Evolutionary conservation across 2,888 invertebrate species (phyloP).

Genomic region (Hedychridium roseum): DNA sequence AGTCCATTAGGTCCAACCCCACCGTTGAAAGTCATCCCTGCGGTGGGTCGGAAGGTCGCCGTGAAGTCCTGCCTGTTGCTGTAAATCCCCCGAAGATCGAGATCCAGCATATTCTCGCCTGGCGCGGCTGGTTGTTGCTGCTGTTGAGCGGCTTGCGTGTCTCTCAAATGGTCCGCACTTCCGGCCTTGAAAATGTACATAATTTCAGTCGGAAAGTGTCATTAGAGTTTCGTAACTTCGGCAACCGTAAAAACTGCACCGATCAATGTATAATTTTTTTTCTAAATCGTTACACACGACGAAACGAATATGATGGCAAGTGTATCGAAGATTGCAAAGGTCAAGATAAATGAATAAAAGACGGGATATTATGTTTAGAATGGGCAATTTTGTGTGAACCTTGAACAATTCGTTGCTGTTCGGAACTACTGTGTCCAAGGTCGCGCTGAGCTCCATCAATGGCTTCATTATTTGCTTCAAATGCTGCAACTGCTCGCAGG

Average conservation of each 20-base stretch:
- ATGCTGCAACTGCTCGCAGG: constrained; percentile 86
- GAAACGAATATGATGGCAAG: no score
- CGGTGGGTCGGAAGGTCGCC: constrained; percentile 72
- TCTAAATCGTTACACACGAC: no score
- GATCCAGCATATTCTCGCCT: constrained; percentile 63
- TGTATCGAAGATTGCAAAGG: no score
- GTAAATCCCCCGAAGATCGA: constrained; percentile 79
- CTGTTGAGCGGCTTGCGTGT: constrained; percentile 34
- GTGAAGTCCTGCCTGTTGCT: constrained; percentile 82
- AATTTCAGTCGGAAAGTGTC: no score
- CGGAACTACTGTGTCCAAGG: constrained; percentile 77
- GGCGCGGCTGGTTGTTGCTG: constrained; percentile 37
- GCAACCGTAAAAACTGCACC: no score
- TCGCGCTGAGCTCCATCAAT: constrained; percentile 85
- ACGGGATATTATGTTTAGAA: no score
- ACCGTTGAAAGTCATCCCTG: constrained; percentile 61
- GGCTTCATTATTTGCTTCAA: constrained; percentile 88
- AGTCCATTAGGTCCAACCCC: constrained; percentile 80
- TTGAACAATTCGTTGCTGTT: constrained; percentile 65
- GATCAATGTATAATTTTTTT: no score
- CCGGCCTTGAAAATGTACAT: no score
- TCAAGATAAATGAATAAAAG: no score
- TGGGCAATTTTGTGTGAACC: no score
- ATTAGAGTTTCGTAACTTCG: no score
- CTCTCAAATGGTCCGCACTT: constrained; percentile 53